These are phyloP conservation scores for Pandion haliaetus DNA, from an alignment of 2,113 vertebrate species.

Conservation along the genomic window DNA sequence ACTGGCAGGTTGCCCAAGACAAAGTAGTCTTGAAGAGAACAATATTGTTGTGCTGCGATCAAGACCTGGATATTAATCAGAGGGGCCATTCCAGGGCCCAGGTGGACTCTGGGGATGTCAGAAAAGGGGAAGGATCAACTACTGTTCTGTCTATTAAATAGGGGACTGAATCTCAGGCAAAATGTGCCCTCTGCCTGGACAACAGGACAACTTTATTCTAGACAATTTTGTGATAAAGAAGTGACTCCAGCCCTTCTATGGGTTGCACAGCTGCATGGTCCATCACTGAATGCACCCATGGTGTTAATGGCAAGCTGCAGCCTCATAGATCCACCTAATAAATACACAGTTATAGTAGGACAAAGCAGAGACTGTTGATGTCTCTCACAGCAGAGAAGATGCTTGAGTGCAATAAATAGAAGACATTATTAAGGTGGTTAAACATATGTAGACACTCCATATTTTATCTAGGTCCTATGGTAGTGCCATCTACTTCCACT, in stretches of 20 bases:
- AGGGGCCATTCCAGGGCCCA: neutral
- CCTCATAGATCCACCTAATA: neutral
- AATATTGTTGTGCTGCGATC: neutral
- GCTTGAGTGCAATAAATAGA: neutral
- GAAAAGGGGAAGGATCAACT: neutral
- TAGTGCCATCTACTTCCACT: neutral
- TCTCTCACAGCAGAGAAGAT: neutral
- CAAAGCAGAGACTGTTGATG: neutral
- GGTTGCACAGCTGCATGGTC: neutral
- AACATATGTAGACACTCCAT: neutral
- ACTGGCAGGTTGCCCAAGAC: neutral
- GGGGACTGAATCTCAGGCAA: neutral
- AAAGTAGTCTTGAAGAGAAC: neutral
- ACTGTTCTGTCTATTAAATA: neutral
- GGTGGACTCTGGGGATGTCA: neutral
- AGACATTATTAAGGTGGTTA: neutral
- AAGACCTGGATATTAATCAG: neutral
- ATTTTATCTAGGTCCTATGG: neutral
- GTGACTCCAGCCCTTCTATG: neutral
- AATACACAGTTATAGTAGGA: neutral
- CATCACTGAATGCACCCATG: accelerated
- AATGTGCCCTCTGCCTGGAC: neutral
- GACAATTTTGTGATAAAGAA: neutral
- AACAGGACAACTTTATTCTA: neutral
- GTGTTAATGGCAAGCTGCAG: neutral